Base-by-base conservation (phyloP, 2,797 vertebrate genomes). In the Gymnopithys bicolor region DNA sequence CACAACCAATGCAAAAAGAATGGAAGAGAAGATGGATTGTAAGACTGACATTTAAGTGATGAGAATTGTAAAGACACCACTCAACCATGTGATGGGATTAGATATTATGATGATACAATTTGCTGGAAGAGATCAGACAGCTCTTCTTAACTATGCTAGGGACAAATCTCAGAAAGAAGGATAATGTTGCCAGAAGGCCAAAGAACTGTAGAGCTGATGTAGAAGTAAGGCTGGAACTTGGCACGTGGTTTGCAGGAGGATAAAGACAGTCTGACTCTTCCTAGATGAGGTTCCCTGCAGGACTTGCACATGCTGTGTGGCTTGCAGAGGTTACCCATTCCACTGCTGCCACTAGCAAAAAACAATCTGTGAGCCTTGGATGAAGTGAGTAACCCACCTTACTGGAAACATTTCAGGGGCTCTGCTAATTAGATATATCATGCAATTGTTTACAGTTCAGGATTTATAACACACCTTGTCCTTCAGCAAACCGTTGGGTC, bases 401-500 rank as follows among this genome's bases (percentile, higher is more conserved):
- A 53, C 27, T 55, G 39, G 21, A 76, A 81, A 33, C 0, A 2
- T 17, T 49, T 9, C 7, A 22, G n/a, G 27, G 60, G 28, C 21
- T 46, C 28, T 58, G 32, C 45, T 78, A 41, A 28, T 51, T 22
- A 49, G 18, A 53, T 39, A 30, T 4, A 25, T 12, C 73, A 62
- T 80, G 41, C 69, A 84, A 0, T 8, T 37, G 30, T 52, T 55
- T 41, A 33, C 7, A 62, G 51, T 25, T 73, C 11, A 49, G 60
- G 25, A 30, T 66, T 77, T 55, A 11, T 11, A 73, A 85, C 74
- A 43, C 96, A 99, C 99, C 96, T 98, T 99, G 91, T 98, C 98
- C 96, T 98, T 98, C 43, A 99, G 98, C 77, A 99, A 98, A 88
- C 99, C 98, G 1, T 87, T 98, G 25, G 99, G 99, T 77, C 99